These are phyloP conservation scores for Reticulitermes speratus DNA, from an alignment of 1,140 invertebrate species.

Conservation along the genomic window DNA sequence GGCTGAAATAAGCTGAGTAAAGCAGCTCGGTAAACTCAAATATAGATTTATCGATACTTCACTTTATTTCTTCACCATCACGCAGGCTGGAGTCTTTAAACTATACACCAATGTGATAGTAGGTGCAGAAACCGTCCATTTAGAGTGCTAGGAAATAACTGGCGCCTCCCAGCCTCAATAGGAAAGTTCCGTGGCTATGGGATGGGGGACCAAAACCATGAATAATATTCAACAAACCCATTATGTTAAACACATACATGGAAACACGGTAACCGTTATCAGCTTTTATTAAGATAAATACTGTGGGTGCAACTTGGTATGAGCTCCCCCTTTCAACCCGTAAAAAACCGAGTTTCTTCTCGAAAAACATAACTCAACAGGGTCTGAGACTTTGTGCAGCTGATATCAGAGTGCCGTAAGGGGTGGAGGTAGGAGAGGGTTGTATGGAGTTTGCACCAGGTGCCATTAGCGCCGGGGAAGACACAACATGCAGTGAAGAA, in stretches of 20 bases:
- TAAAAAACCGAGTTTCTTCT: not conserved
- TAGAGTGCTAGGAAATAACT: not conserved
- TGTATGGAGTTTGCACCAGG: not conserved
- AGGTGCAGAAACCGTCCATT: not conserved
- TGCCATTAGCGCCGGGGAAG: not conserved
- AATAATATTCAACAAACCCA: not conserved
- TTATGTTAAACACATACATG: not conserved
- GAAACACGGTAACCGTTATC: not conserved
- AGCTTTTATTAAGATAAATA: conserved; percentile 3
- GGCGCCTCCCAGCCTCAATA: not conserved
- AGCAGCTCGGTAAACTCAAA: not conserved
- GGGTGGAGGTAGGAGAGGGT: too few relatives aligned
- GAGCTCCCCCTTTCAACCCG: not conserved
- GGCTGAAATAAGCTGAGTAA: too few relatives aligned
- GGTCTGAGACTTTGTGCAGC: not conserved
- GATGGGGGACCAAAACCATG: not conserved
- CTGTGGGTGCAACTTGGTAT: not conserved
- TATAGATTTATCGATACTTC: not conserved
- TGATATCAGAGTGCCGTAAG: not conserved
- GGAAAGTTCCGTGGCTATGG: not conserved
- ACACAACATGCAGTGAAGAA: too few relatives aligned
- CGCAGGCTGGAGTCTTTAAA: not conserved
- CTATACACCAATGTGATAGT: not conserved
- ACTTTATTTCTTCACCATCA: not conserved
- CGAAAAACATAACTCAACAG: not conserved